Evolutionary conservation across 2,797 vertebrate genomes (phyloP).

Genomic region (Merluccius polli): DNA sequence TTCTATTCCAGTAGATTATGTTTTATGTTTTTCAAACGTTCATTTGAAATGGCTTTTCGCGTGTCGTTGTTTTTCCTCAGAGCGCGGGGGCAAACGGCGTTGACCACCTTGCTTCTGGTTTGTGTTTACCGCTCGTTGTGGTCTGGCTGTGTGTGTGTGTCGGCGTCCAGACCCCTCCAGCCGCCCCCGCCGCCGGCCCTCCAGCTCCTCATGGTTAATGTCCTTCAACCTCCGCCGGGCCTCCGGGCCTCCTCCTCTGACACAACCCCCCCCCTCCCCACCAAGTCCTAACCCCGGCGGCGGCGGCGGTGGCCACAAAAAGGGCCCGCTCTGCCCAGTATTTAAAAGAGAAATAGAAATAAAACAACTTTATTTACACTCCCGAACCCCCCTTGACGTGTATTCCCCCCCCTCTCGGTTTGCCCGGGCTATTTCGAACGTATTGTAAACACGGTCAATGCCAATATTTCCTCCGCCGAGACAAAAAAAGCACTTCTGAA

Average conservation of each 20-base stretch:
- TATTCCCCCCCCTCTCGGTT: conserved; percentile 64
- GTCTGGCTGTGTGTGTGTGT: conserved; percentile 49
- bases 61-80: conserved; percentile 32
- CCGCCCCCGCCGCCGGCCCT: conserved; percentile 47
- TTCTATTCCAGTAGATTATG: not conserved
- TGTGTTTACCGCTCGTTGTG: conserved; percentile 55
- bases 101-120: conserved; percentile 59
- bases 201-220: conserved; percentile 19
- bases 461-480: conserved; percentile 54
- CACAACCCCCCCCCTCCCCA: conserved; percentile 44
- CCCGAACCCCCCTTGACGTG: conserved; percentile 35
- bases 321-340: conserved; percentile 44
- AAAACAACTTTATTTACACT: conserved; percentile 51
- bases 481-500: conserved; percentile 64
- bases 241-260: conserved; percentile 58
- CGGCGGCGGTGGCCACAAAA: too few species aligned
- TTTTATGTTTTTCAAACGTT: too few species aligned
- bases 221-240: conserved; percentile 49
- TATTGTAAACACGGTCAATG: conserved; percentile 69
- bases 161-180: conserved; percentile 25
- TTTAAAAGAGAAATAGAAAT: conserved; percentile 22
- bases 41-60: not conserved
- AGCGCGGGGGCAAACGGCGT: conserved; percentile 46
- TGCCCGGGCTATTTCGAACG: conserved; percentile 65
- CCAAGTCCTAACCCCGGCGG: conserved; percentile 25